Evolutionary conservation across 2,113 vertebrate species (phyloP).

Genomic region (Dendropsophus ebraccatus): DNA sequence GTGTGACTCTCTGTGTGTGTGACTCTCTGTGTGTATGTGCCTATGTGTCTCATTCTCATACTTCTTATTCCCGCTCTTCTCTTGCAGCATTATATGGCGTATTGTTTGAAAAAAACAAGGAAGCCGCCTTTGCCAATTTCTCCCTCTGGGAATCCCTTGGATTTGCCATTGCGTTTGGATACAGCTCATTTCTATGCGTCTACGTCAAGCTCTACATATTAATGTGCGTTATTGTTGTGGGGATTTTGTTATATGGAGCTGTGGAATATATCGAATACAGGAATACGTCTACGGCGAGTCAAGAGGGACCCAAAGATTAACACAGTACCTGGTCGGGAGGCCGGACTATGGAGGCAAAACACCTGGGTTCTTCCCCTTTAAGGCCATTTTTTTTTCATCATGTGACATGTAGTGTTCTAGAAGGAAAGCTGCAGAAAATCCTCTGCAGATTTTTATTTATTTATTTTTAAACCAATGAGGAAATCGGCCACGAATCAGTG

Average conservation of each 20-base stretch:
- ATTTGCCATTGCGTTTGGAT: constrained; percentile 81
- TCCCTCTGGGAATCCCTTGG: constrained; percentile 85
- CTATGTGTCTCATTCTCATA: no score
- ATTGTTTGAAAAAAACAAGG: constrained; percentile 76
- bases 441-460: no score
- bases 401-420: no score
- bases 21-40: no score
- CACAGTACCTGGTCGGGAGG: not conserved
- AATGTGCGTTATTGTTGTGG: constrained; percentile 70
- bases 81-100: constrained; percentile 78
- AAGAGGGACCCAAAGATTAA: constrained; percentile 43
- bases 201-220: constrained; percentile 79
- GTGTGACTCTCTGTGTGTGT: no score
- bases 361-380: no score
- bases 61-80: not conserved
- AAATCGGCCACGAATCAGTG: no score
- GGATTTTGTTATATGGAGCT: constrained; percentile 71
- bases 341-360: not conserved
- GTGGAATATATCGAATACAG: constrained; percentile 75
- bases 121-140: constrained; percentile 84
- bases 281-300: constrained; percentile 24
- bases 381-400: no score
- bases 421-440: no score
- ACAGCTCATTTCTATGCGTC: constrained; percentile 79
- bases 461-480: no score